These are phyloP conservation scores for Sceliomorpha sp. DNA, from an alignment of 2,888 invertebrate genomes.

Conservation along the genomic window DNA sequence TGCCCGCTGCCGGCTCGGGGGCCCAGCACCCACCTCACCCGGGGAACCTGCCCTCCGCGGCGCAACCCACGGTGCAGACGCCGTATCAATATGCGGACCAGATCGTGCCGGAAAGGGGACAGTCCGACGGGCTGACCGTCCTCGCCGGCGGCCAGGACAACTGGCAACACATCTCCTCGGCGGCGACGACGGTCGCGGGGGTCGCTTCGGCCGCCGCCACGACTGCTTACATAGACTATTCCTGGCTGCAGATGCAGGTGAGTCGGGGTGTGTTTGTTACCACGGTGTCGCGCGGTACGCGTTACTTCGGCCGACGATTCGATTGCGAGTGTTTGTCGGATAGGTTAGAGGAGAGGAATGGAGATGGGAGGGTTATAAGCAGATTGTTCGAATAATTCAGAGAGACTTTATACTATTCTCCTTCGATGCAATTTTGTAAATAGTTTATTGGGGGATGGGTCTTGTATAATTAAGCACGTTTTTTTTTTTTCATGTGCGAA, in stretches of 20 bases:
- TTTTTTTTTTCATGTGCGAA: too few relatives aligned
- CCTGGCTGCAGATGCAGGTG: constrained; percentile 79
- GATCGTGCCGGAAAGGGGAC: constrained; percentile 77
- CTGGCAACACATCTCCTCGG: constrained; percentile 71
- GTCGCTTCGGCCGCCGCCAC: constrained; percentile 64
- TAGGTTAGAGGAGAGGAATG: too few relatives aligned
- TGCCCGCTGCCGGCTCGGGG: constrained; percentile 77
- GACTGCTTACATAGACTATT: constrained; percentile 77
- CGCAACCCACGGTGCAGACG: constrained; percentile 68
- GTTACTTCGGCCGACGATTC: too few relatives aligned
- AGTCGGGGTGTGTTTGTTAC: constrained; percentile 38
- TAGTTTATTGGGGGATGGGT: too few relatives aligned
- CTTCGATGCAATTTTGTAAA: too few relatives aligned
- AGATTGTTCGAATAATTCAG: too few relatives aligned
- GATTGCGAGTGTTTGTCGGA: too few relatives aligned
- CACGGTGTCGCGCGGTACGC: too few relatives aligned
- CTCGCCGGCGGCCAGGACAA: constrained; percentile 69
- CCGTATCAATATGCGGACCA: constrained; percentile 78
- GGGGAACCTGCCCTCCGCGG: constrained; percentile 65
- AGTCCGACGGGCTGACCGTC: constrained; percentile 71
- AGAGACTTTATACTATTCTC: too few relatives aligned
- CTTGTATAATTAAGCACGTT: too few relatives aligned
- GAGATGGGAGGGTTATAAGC: too few relatives aligned
- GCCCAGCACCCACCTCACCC: constrained; percentile 73
- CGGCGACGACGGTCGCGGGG: constrained; percentile 60